Base-by-base conservation (phyloP, 2,888 invertebrate species). In the Ectropis crepuscularia region DNA sequence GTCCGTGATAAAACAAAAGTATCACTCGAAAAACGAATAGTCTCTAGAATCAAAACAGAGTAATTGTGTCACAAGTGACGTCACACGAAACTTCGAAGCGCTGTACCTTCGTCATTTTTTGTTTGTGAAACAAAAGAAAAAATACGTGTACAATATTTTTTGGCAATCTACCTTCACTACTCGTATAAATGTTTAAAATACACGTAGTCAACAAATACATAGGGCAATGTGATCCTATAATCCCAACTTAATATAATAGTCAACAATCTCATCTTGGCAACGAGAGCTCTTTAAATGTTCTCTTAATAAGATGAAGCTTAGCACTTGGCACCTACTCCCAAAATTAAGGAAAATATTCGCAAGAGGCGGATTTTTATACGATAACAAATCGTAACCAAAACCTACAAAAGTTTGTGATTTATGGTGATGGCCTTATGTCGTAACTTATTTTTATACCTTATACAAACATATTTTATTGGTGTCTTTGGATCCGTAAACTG, bases 391-490 rank as follows among this genome's bases (percentile, higher is more conserved):
- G 74, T 72, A 77, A 76, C 70, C 72, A 74, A 69, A 71, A 57
- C 68, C 72, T 69, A 74, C 71, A 74, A 71, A 77, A 75, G 70
- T 75, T 75, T 75, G 66, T 75, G 77, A 78, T 79, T 80, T 79
- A 80, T 78, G 75, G 72, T 77, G 76, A 77, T 79, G 78, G 74
- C 69, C 72, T 72, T 70, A 71, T 68, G 73, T 75, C 74, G 73
- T 80, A 77, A 79, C 77, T 77, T 79, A 78, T 79, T 79, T 79
- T 79, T 65, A 66, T 68, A 74, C 75, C 69, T 69, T 75, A 69
- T 68, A 75, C 68, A 70, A 72, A 70, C 71, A 68, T 72, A 74
- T 74, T 76, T 76, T 73, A 71, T 69, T 68, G 65, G 67, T 68
- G 60, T 68, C 62, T 72, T 70, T 67, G 69, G 63, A 67, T 67